Base-by-base conservation (phyloP, 2,113 vertebrate genomes). In the Chaetodon auriga region DNA sequence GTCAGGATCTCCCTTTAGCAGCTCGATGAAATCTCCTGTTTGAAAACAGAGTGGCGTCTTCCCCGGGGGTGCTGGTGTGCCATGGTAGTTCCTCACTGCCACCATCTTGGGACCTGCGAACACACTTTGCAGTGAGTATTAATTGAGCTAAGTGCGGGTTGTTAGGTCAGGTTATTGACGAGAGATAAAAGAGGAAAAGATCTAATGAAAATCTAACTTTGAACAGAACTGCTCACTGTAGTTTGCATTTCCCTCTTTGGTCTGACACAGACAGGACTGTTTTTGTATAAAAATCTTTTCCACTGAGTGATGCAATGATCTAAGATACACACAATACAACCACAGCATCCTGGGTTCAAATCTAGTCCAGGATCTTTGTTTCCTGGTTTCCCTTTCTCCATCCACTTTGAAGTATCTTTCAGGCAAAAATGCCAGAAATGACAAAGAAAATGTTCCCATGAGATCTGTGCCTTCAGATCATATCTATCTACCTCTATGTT, bases 51-150 rank as follows among this genome's bases (percentile, higher is more conserved):
- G 95, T 9, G 96, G 95, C 0, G 95, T 94, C 68, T 98, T 99
- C 68, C 96, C 97, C 0, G 96, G 95, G 0, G 97, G 97, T 0
- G 96, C 92, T 0, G 97, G 98, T 43, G 92, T 97, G 3, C 98
- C 98, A 0, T 97, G 97, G 90, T 99, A 99, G 89, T 97, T 98
- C 93, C 97, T 97, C 58, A 98, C 92, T 0, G 97, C 97, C 84
- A 99, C 96, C 98, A 99, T 99, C 93, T 97, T 99, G 66, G 98
- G 98, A 87, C 98, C 98, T 99, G 78, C n/a, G 72, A 23, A 71
- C 41, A 84, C 38, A 65, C 9, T 76, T 54, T 16, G 13, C 15
- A 46, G 1, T 18, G 1, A 35, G 45, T 6, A 18, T 55, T 4
- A 49, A 53, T 8, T 12, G 2, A n/a, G 13, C 8, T 48, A 11